phyloP scores from a whole-genome alignment of 2,113 vertebrate species.

The Archocentrus centrarchus region DNA sequence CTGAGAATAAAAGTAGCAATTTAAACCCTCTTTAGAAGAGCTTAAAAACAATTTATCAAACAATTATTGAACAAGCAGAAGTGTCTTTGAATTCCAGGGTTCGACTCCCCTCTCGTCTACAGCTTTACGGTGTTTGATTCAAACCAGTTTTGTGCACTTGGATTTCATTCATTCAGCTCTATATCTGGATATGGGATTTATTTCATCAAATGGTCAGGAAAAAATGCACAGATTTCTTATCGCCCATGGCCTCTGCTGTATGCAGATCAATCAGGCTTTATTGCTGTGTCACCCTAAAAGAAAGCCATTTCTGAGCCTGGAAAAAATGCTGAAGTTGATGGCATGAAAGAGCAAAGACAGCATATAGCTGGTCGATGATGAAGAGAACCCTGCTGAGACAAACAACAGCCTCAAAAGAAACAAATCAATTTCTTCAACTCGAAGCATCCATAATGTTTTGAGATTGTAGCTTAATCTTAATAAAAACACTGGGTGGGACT shows the following conservation, averaged over 20 bases:
- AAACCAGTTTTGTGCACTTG: background rate
- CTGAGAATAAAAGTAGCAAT: background rate
- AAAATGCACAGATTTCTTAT: background rate
- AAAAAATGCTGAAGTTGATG: conserved; percentile 28
- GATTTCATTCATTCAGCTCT: background rate
- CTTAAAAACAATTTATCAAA: conserved; percentile 6
- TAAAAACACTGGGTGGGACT: conserved; percentile 35
- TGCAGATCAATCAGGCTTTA: conserved; percentile 7
- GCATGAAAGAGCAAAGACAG: conserved; percentile 39
- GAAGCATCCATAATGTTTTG: conserved; percentile 36
- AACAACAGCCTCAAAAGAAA: conserved; percentile 40
- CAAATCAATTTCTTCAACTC: conserved; percentile 49
- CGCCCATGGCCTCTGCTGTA: background rate
- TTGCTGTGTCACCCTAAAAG: background rate
- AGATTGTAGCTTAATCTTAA: conserved; percentile 63
- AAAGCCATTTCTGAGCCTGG: background rate
- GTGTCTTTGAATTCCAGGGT: background rate
- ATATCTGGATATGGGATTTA: background rate
- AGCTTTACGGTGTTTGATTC: background rate
- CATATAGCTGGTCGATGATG: conserved; percentile 31
- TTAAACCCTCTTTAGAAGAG: background rate
- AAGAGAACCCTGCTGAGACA: conserved; percentile 41
- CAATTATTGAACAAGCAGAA: background rate
- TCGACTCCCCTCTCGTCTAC: background rate
- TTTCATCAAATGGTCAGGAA: background rate